Percentiles rank a stretch among this genome's conserved stretches.
These are phyloP conservation scores for Acronicta aceris DNA, from an alignment of 2,888 invertebrate species.

Conservation along the genomic window DNA sequence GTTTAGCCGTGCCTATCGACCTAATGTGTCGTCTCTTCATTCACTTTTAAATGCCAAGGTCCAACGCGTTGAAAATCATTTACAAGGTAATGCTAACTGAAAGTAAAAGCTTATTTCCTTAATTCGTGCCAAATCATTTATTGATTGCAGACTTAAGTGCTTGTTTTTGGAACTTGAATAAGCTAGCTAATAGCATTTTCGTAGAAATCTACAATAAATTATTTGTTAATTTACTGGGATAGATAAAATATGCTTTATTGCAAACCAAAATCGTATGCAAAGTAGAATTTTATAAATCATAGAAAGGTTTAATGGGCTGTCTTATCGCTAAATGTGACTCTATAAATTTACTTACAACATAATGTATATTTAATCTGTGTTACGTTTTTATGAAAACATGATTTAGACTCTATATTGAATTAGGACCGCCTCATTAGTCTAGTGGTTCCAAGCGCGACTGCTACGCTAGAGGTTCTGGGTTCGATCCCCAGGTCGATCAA, in stretches of 20 bases:
- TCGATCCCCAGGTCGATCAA: too few relatives aligned
- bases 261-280: too few relatives aligned
- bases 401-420: constrained; percentile 21
- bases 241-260: too few relatives aligned
- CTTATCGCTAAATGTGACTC: background rate
- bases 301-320: too few relatives aligned
- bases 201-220: background rate
- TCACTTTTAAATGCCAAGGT: constrained; percentile 80
- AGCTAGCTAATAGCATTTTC: constrained; percentile 12
- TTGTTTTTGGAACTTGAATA: constrained; percentile 6
- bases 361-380: constrained; percentile 8
- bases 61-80: constrained; percentile 60
- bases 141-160: constrained; percentile 25
- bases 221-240: background rate
- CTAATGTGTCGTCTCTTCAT: constrained; percentile 74
- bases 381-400: constrained; percentile 25
- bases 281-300: too few relatives aligned
- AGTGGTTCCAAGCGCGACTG: too few relatives aligned
- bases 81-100: constrained; percentile 63
- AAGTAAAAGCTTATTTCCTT: constrained; percentile 61
- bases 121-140: constrained; percentile 38
- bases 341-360: constrained; percentile 6
- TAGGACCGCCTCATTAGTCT: too few relatives aligned
- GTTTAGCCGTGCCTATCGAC: constrained; percentile 57
- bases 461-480: too few relatives aligned